Percentiles rank a stretch among this genome's conserved stretches.
These are phyloP conservation scores for Lordiphosa clarofinis DNA, from an alignment of 1,140 invertebrate species.

Conservation along the genomic window DNA sequence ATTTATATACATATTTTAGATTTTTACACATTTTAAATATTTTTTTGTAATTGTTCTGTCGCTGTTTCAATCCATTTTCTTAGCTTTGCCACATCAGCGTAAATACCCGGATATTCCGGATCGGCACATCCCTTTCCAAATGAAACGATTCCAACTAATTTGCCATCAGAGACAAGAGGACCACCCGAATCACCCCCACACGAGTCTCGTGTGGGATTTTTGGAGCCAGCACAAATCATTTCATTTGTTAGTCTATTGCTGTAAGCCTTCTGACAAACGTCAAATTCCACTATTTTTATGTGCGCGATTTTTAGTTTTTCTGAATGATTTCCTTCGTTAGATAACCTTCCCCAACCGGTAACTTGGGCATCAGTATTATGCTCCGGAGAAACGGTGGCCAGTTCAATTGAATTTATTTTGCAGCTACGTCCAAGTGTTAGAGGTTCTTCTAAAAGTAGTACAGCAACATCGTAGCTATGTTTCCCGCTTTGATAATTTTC, in stretches of 20 bases:
- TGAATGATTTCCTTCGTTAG: neutral
- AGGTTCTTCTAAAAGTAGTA: too few species aligned
- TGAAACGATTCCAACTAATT: slow-evolving; percentile 28
- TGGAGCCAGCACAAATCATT: slow-evolving; percentile 12
- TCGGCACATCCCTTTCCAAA: slow-evolving; percentile 11
- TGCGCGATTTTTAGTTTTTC: neutral
- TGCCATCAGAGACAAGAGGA: slow-evolving; percentile 16
- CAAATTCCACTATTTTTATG: neutral
- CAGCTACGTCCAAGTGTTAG: too few species aligned
- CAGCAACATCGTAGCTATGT: too few species aligned
- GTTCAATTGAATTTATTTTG: too few species aligned
- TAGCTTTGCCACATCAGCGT: slow-evolving; percentile 9
- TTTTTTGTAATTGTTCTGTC: too few species aligned
- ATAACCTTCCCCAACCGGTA: slow-evolving; percentile 23
- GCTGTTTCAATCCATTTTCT: slow-evolving; percentile 17
- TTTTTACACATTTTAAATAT: too few species aligned
- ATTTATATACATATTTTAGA: too few species aligned
- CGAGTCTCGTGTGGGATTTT: neutral
- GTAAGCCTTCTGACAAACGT: neutral
- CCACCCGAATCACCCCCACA: slow-evolving; percentile 3
- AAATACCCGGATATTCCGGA: slow-evolving; percentile 14
- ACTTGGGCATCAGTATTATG: neutral
- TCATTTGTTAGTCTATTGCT: too few species aligned
- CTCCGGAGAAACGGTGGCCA: too few species aligned
- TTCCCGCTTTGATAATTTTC: neutral